Evolutionary conservation across 2,797 vertebrate genomes (phyloP).

Genomic region (Enteromius argenteus): DNA sequence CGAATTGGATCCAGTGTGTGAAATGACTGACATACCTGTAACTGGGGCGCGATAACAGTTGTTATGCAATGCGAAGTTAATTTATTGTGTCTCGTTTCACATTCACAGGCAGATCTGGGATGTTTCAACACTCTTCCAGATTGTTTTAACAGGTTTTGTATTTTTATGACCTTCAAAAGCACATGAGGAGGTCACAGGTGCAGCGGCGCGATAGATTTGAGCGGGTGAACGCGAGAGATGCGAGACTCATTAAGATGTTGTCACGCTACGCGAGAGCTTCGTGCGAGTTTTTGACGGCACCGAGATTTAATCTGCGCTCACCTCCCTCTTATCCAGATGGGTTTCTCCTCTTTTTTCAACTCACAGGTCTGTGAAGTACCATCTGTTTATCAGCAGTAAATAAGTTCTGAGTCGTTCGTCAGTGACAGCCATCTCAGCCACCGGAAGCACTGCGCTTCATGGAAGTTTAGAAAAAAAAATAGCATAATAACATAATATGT

Average conservation of each 20-base stretch:
- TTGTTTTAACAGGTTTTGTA: not conserved
- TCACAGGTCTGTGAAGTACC: conserved; percentile 72
- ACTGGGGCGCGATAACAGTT: not conserved
- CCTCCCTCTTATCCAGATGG: conserved; percentile 60
- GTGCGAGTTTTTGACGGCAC: conserved; percentile 42
- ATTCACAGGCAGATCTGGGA: not conserved
- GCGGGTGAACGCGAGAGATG: conserved; percentile 65
- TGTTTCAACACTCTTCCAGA: conserved; percentile 2
- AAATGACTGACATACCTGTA: conserved; percentile 22
- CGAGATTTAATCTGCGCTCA: conserved; percentile 59
- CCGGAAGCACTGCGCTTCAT: conserved; percentile 27
- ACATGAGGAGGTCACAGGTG: conserved; percentile 62
- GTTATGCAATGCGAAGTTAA: conserved; percentile 24
- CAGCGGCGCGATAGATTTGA: conserved; percentile 73
- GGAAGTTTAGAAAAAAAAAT: not conserved
- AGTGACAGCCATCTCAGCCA: conserved; percentile 68
- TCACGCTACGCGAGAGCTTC: conserved; percentile 59
- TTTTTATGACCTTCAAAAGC: conserved; percentile 41
- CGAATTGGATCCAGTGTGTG: conserved; percentile 7
- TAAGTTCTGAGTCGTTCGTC: conserved; percentile 67
- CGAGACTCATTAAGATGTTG: conserved; percentile 78
- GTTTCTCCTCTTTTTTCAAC: conserved; percentile 55
- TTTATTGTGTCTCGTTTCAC: not conserved
- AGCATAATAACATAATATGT: no score
- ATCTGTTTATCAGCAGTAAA: conserved; percentile 74